A percentile compares a stretch with the other conserved stretches of the same genome.
Conservation (phyloP, 1,140 invertebrate genomes). For the Hetaerina americana region DNA sequence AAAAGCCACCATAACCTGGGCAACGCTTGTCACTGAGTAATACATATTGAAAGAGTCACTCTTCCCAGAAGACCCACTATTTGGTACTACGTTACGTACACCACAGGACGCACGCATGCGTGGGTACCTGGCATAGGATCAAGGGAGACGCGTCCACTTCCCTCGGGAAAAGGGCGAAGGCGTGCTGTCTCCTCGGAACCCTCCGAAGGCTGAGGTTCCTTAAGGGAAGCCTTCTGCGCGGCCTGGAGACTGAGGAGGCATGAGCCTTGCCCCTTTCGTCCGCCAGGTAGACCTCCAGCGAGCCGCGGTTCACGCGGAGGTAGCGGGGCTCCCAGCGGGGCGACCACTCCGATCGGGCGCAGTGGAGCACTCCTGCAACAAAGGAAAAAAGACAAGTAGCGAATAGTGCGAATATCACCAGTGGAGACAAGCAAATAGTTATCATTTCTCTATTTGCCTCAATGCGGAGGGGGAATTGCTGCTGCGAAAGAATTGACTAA, state of each 20-base stretch:
- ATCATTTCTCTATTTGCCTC: no score
- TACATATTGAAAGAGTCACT: no score
- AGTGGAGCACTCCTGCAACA: neutral
- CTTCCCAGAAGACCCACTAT: no score
- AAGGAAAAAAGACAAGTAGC: no score
- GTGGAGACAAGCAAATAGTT: no score
- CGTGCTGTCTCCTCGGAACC: neutral
- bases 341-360: neutral
- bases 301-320: constrained; percentile 20
- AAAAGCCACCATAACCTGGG: no score
- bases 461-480: no score
- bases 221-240: constrained; percentile 10
- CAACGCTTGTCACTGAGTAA: no score
- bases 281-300: constrained; percentile 19
- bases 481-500: no score
- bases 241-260: constrained; percentile 17
- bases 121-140: constrained; percentile 29
- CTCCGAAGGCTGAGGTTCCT: neutral
- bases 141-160: constrained; percentile 30
- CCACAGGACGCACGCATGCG: no score
- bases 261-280: constrained; percentile 19
- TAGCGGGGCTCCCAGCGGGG: constrained; percentile 10
- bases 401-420: no score
- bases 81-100: no score
- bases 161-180: constrained; percentile 16